Evolutionary conservation across 2,113 vertebrate genomes (phyloP).

Genomic region (Phrynosoma platyrhinos): DNA sequence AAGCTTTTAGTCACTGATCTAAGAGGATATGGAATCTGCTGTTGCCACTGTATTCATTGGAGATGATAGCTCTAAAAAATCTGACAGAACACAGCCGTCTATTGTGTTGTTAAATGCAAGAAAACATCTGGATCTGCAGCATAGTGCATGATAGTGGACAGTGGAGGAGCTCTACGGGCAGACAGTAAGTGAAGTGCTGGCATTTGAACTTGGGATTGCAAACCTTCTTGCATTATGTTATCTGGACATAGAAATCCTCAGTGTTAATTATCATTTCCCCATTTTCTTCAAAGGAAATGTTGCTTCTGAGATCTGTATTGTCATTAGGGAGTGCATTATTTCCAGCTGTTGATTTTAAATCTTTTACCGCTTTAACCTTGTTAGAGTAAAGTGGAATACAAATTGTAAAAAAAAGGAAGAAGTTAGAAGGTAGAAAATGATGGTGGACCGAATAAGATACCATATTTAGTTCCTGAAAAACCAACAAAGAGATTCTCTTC

Average conservation of each 20-base stretch:
- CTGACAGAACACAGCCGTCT: conserved; percentile 56
- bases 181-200: not conserved
- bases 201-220: conserved; percentile 3
- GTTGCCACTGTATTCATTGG: conserved; percentile 63
- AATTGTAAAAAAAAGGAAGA: not conserved
- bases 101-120: conserved; percentile 60
- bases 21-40: conserved; percentile 58
- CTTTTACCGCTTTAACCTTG: conserved; percentile 47
- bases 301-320: not conserved
- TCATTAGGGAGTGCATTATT: conserved; percentile 50
- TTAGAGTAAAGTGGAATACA: not conserved
- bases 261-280: conserved; percentile 11
- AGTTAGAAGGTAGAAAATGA: conserved; percentile 59
- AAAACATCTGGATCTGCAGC: conserved; percentile 58
- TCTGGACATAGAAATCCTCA: conserved; percentile 16
- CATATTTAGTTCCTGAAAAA: conserved; percentile 50
- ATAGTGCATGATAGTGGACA: conserved; percentile 51
- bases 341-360: conserved; percentile 65
- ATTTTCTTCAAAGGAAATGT: not conserved
- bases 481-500: conserved; percentile 57
- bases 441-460: conserved; percentile 52
- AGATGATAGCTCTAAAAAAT: conserved; percentile 57
- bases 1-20: conserved; percentile 61
- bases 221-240: conserved; percentile 12
- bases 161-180: conserved; percentile 32